These are phyloP conservation scores for Heliocidaris erythrogramma DNA, from an alignment of 35 echinoderm and acorn worm species.

Conservation along the genomic window DNA sequence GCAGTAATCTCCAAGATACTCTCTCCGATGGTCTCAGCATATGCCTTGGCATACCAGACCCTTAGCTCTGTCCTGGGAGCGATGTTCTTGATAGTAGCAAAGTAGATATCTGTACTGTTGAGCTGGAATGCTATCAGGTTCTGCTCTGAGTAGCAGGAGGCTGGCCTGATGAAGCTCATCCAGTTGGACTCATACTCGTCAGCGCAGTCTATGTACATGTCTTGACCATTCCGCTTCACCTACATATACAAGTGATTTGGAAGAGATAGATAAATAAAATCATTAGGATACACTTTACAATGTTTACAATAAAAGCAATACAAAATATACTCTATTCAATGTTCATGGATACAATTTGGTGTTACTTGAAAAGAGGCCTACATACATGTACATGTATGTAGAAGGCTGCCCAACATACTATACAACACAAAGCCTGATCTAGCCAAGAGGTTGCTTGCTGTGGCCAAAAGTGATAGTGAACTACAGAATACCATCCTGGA, in stretches of 20 bases:
- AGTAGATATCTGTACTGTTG: slow-evolving; percentile 73
- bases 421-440: no score
- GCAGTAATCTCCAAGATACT: slow-evolving; percentile 84
- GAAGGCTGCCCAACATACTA: no score
- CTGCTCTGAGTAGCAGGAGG: slow-evolving; percentile 83
- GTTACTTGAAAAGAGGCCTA: no score
- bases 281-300: background rate
- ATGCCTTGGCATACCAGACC: slow-evolving; percentile 94
- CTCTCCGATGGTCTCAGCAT: slow-evolving; percentile 76
- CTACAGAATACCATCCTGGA: no score
- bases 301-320: background rate
- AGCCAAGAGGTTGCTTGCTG: no score
- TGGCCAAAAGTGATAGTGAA: no score
- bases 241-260: slow-evolving; percentile 5
- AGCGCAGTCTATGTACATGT: slow-evolving; percentile 71
- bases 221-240: slow-evolving; percentile 59
- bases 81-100: slow-evolving; percentile 89
- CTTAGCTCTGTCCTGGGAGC: slow-evolving; percentile 80
- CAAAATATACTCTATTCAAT: no score
- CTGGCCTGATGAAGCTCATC: slow-evolving; percentile 95
- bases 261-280: slow-evolving; percentile 33
- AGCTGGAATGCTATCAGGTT: slow-evolving; percentile 89
- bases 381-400: no score
- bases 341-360: no score
- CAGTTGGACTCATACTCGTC: slow-evolving; percentile 93